phyloP scores from a whole-genome alignment of 2,888 invertebrate genomes.

The Diplazon laetatorius region DNA sequence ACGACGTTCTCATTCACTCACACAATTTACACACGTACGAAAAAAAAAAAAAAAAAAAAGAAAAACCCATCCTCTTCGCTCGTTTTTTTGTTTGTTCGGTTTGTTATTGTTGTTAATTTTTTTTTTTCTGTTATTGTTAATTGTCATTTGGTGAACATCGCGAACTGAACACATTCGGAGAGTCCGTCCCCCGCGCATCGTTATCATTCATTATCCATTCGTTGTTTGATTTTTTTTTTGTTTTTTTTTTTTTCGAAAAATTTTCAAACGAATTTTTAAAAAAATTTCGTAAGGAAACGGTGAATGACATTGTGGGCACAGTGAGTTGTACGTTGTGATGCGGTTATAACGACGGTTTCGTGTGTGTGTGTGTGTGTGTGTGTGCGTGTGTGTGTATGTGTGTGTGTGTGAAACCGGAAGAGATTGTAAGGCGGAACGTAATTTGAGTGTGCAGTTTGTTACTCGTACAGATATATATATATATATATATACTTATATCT shows the following conservation, averaged over 20 bases:
- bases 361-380: no score
- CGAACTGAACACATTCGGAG: no score
- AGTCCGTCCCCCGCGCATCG: no score
- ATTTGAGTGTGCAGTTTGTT: slow-evolving; percentile 41
- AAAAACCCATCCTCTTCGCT: no score
- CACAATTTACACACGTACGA: not conserved
- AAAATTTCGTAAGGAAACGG: not conserved
- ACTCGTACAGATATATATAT: slow-evolving; percentile 14
- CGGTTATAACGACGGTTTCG: slow-evolving; percentile 15
- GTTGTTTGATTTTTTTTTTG: no score
- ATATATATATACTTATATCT: slow-evolving; percentile 14
- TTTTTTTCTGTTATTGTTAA: no score
- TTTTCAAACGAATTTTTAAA: not conserved
- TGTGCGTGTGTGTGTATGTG: no score
- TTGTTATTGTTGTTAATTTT: no score
- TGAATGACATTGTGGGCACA: slow-evolving; percentile 25
- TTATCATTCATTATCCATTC: not conserved
- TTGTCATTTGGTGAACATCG: no score
- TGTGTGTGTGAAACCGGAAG: slow-evolving; percentile 39
- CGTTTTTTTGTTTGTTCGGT: no score
- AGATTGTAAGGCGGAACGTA: slow-evolving; percentile 2
- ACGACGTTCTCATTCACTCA: slow-evolving; percentile 42
- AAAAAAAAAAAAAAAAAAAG: no score
- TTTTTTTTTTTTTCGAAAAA: not conserved
- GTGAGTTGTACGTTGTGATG: slow-evolving; percentile 39